Evolutionary conservation across 2,888 invertebrate genomes (phyloP), one percentile per base, ranked within the genome.

Genomic region (Xestobium rufovillosum): DNA sequence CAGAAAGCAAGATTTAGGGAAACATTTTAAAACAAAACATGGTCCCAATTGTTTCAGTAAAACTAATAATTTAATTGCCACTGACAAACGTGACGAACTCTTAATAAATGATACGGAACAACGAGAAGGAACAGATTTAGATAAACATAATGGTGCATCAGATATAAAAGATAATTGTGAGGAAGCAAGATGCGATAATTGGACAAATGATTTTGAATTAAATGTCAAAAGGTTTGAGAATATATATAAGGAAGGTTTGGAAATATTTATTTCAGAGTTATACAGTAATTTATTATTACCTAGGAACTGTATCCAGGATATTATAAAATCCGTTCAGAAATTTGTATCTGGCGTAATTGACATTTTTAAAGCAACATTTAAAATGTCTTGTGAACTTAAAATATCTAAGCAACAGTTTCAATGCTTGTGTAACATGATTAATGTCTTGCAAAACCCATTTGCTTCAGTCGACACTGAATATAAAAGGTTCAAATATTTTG

Each of bases 401-500:
- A 8, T 23, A n/a, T 23, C 8, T 23, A 23, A n/a, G 6, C 23
- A 23, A n/a, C 6, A 23, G n/a, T n/a, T n/a, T n/a, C n/a, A n/a
- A n/a, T n/a, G n/a, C n/a, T n/a, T n/a, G n/a, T n/a, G n/a, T n/a
- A n/a, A n/a, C n/a, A n/a, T n/a, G n/a, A n/a, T n/a, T n/a, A n/a
- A n/a, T n/a, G n/a, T n/a, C n/a, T n/a, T n/a, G n/a, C n/a, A 30
- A 30, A 30, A 30, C 10, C 9, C 12, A 9, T 30, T 30, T 30
- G 30, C 13, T 13, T 14, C 15, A 30, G 15, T 14, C 6, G 30
- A 3, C 31, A n/a, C n/a, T n/a, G n/a, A n/a, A n/a, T n/a, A n/a
- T n/a, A n/a, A n/a, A n/a, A n/a, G n/a, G n/a, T n/a, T 15, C 14
- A 30, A 3, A 30, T 14, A 13, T 32, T 32, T 32, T 23, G 10